A percentile compares a stretch with the other conserved stretches of the same genome.
Conservation (phyloP, 2,888 invertebrate species). For the Drosophila vallismaia region DNA sequence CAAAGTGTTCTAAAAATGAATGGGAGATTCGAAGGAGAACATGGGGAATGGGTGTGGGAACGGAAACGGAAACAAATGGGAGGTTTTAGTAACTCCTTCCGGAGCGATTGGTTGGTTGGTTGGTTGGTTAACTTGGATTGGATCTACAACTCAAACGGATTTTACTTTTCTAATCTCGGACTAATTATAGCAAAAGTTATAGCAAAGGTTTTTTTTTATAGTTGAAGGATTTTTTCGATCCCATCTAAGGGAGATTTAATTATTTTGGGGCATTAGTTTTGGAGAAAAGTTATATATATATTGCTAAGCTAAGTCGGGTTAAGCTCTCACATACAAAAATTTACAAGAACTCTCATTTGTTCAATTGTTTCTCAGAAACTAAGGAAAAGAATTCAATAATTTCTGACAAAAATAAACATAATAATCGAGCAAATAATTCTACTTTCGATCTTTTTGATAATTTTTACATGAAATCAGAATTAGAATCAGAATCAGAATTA, state of each 20-base stretch:
- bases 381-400: slow-evolving; percentile 2
- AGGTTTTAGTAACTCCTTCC: neutral
- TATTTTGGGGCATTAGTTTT: neutral
- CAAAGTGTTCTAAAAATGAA: slow-evolving; percentile 62
- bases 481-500: neutral
- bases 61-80: slow-evolving; percentile 1
- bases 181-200: slow-evolving; percentile 8
- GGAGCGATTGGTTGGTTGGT: neutral
- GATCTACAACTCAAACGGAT: slow-evolving; percentile 22
- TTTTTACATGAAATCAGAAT: slow-evolving; percentile 5
- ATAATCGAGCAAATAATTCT: slow-evolving; percentile 1
- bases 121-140: neutral
- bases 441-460: slow-evolving; percentile 8
- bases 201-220: neutral
- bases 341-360: slow-evolving; percentile 3
- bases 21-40: slow-evolving; percentile 10
- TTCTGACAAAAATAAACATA: neutral
- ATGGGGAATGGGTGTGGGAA: neutral
- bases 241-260: neutral
- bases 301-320: slow-evolving; percentile 12
- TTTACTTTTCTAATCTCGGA: slow-evolving; percentile 3
- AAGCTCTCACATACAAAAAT: slow-evolving; percentile 20
- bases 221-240: neutral
- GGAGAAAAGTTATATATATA: neutral
- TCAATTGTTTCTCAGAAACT: slow-evolving; percentile 1